Percentiles rank a stretch among this genome's conserved stretches.
These are phyloP conservation scores for Pangasius krempfi DNA, from an alignment of 2,797 vertebrate species.

Conservation along the genomic window DNA sequence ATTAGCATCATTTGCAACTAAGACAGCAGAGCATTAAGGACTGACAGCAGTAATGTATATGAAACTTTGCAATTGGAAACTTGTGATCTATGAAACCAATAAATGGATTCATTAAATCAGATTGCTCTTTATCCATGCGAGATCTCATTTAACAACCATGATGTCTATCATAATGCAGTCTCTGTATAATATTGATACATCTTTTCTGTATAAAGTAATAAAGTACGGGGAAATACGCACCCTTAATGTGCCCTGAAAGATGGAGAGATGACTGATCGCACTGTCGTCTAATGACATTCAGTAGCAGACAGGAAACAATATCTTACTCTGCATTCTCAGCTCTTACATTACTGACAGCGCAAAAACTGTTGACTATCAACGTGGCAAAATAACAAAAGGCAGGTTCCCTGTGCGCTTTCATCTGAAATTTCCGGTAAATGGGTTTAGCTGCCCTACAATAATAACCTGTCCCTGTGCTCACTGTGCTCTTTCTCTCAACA, in stretches of 20 bases:
- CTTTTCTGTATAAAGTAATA: background rate
- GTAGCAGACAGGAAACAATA: slow-evolving; percentile 31
- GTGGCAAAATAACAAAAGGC: background rate
- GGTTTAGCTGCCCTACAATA: slow-evolving; percentile 34
- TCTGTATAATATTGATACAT: no score
- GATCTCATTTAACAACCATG: background rate
- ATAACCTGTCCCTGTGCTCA: slow-evolving; percentile 50
- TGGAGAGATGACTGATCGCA: background rate
- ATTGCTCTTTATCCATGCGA: background rate
- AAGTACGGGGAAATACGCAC: background rate
- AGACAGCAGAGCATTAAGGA: background rate
- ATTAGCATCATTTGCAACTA: background rate
- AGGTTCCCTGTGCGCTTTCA: background rate
- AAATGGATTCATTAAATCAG: background rate
- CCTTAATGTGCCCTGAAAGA: background rate
- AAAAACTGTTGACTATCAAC: background rate
- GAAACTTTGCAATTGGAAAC: background rate
- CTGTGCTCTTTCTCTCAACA: slow-evolving; percentile 52
- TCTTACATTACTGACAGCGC: background rate
- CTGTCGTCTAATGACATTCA: slow-evolving; percentile 13
- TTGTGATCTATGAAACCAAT: background rate
- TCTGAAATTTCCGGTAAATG: background rate
- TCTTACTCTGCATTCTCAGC: slow-evolving; percentile 26
- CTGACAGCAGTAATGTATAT: background rate
- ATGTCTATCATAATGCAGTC: background rate